phyloP scores from a whole-genome alignment of 2,888 invertebrate species.

The Yponomeuta evonymella region DNA sequence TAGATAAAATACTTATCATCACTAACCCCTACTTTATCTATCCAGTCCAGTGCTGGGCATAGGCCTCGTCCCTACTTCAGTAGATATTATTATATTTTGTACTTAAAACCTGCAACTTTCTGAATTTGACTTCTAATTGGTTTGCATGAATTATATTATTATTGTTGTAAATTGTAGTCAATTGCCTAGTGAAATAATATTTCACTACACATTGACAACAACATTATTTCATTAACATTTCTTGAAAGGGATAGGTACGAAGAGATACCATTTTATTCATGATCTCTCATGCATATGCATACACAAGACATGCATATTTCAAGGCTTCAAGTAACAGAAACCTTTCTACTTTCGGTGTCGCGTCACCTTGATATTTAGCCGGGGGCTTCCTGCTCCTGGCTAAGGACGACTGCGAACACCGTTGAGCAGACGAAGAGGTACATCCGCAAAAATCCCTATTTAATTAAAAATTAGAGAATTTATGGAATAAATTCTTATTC shows the following conservation, averaged over 20 bases:
- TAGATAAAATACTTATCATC: too few relatives aligned
- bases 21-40: too few relatives aligned
- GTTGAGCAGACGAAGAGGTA: conserved; percentile 2
- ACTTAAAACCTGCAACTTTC: too few relatives aligned
- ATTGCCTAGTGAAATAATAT: background rate
- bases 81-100: too few relatives aligned
- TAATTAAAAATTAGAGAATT: conserved; percentile 24
- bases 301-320: background rate
- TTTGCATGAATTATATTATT: too few relatives aligned
- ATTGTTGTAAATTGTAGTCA: too few relatives aligned
- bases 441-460: background rate
- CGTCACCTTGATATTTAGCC: conserved; percentile 67
- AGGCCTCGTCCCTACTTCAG: too few relatives aligned
- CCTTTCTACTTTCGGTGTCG: conserved; percentile 41
- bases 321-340: conserved; percentile 4
- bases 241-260: conserved; percentile 1
- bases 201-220: background rate
- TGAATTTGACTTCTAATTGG: too few relatives aligned
- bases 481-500: conserved; percentile 26
- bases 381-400: conserved; percentile 58
- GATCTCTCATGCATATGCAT: background rate
- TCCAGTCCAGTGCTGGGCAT: too few relatives aligned
- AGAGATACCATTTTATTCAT: conserved; percentile 8
- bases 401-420: conserved; percentile 44
- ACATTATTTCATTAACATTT: background rate